Conservation (phyloP, 2,797 vertebrate genomes). For the Cirrhinus mrigala region DNA sequence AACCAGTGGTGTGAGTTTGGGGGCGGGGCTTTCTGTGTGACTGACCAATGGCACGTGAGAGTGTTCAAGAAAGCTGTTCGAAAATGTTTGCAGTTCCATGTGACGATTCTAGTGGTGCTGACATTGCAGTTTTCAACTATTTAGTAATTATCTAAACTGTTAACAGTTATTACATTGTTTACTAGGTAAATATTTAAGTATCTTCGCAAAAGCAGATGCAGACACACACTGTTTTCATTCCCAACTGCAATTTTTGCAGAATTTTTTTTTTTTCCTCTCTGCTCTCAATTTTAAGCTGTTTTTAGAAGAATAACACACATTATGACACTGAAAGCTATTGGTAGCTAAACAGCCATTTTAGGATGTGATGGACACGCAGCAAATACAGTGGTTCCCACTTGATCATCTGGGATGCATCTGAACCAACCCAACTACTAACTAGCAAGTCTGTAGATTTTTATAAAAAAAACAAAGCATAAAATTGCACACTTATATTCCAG, state of each 20-base stretch:
- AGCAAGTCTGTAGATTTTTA: too few species aligned
- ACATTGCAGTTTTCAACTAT: too few species aligned
- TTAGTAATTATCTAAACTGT: not conserved
- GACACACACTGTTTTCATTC: not conserved
- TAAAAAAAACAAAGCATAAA: too few species aligned
- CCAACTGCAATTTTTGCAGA: not conserved
- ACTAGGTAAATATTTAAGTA: too few species aligned
- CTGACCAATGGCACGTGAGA: not conserved
- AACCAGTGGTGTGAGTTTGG: too few species aligned
- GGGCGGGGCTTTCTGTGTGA: not conserved
- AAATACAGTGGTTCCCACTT: too few species aligned
- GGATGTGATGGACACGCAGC: too few species aligned
- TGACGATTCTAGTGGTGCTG: not conserved
- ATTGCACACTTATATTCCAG: too few species aligned
- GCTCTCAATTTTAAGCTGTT: not conserved
- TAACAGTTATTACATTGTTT: not conserved
- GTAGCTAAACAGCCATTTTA: too few species aligned
- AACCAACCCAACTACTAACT: too few species aligned
- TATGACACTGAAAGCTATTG: not conserved
- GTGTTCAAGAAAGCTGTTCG: not conserved
- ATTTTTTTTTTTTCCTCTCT: not conserved
- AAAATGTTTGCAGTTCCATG: not conserved
- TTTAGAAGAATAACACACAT: slow-evolving; percentile 12
- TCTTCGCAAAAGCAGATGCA: not conserved
- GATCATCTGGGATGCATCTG: too few species aligned